Evolutionary conservation across 2,797 vertebrate genomes (phyloP).

Genomic region (Mormyrops boulengeri): DNA sequence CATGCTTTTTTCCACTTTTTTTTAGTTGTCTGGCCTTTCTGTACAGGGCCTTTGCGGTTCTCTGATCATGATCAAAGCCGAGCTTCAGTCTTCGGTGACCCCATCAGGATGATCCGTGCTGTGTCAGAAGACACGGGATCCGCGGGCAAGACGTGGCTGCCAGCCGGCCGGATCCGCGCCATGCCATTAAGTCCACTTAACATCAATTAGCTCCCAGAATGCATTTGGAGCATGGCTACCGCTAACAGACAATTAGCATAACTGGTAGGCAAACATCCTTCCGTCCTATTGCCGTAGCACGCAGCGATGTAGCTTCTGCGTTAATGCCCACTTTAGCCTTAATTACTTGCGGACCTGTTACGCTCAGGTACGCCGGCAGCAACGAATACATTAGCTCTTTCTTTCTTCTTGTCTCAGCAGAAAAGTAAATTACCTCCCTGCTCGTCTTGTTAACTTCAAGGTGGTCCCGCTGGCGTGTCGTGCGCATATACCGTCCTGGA

Average conservation of each 20-base stretch:
- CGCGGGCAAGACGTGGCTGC: not conserved
- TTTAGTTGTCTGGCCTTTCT: not conserved
- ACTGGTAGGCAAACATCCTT: not conserved
- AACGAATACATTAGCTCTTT: not conserved
- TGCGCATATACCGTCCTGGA: not conserved
- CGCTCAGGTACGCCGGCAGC: not conserved
- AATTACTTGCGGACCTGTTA: not conserved
- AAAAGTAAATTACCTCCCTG: not conserved
- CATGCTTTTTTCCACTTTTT: not conserved
- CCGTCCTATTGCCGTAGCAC: not conserved
- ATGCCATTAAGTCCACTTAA: conserved; percentile 16
- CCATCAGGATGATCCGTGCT: not conserved
- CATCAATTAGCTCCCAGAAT: not conserved
- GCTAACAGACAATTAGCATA: conserved; percentile 13
- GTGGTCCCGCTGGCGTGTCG: not conserved
- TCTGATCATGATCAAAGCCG: conserved; percentile 8
- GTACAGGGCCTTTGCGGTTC: not conserved
- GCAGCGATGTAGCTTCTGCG: not conserved
- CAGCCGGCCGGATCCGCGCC: not conserved
- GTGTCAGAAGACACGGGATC: not conserved
- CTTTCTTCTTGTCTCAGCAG: not conserved
- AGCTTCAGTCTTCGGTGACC: not conserved
- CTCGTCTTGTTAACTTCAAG: not conserved
- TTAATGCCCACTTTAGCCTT: not conserved
- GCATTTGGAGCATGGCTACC: not conserved